These are phyloP conservation scores for Hydrochoerus hydrochaeris DNA, from an alignment of 2,113 vertebrate genomes.

Conservation along the genomic window DNA sequence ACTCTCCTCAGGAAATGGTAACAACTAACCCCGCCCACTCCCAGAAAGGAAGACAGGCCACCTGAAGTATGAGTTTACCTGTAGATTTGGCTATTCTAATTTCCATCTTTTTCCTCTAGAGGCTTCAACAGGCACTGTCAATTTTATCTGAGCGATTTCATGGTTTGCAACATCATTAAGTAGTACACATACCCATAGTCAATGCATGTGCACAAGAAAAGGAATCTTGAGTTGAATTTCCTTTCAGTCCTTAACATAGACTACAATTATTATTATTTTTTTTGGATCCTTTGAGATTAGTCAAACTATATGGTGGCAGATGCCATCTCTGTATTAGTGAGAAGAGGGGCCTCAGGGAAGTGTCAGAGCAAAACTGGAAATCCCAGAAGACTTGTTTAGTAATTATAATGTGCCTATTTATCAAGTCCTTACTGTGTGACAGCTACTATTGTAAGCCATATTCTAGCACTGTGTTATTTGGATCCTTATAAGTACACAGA, in stretches of 20 bases:
- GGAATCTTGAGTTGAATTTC: not conserved
- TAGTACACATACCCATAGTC: not conserved
- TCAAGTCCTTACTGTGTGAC: not conserved
- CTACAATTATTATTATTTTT: not conserved
- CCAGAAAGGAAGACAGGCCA: conserved; percentile 64
- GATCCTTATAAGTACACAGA: not conserved
- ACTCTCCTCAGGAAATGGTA: conserved; percentile 46
- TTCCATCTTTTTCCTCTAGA: not conserved
- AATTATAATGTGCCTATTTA: not conserved
- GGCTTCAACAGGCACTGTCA: not conserved
- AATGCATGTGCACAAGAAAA: not conserved
- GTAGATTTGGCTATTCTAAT: not conserved
- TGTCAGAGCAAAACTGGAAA: conserved; percentile 33
- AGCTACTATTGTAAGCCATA: not conserved
- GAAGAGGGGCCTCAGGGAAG: not conserved
- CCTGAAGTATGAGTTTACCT: conserved; percentile 68
- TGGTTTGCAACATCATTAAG: not conserved
- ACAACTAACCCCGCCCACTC: not conserved
- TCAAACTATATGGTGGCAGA: not conserved
- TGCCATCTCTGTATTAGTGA: not conserved
- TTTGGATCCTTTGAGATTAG: not conserved
- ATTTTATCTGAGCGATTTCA: not conserved
- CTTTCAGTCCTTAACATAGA: not conserved
- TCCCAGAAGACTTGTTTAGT: not conserved
- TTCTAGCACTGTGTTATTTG: not conserved